Evolutionary conservation across 2,113 vertebrate species (phyloP).

Genomic region (Coryphaenoides rupestris): DNA sequence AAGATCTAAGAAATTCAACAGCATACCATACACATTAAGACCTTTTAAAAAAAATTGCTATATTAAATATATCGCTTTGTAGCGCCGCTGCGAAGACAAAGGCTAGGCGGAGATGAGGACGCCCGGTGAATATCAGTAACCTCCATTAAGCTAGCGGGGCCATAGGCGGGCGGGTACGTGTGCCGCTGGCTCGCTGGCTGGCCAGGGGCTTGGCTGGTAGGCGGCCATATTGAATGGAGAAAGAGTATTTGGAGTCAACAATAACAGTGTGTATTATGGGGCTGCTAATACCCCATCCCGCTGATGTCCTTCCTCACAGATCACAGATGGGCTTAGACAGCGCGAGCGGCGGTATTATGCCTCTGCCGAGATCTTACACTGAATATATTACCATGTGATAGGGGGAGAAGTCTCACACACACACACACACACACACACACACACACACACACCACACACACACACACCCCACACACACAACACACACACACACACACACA

Average conservation of each 20-base stretch:
- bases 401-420: conserved; percentile 61
- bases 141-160: no score
- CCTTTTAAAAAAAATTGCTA: no score
- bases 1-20: no score
- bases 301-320: conserved; percentile 63
- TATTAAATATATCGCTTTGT: no score
- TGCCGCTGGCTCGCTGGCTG: no score
- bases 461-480: conserved; percentile 63
- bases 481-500: conserved; percentile 38
- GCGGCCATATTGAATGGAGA: conserved; percentile 38
- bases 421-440: conserved; percentile 41
- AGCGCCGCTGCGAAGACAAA: no score
- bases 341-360: conserved; percentile 64
- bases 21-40: no score
- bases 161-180: no score
- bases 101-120: no score
- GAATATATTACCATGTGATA: conserved; percentile 70
- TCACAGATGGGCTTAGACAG: conserved; percentile 71
- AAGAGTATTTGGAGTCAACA: conserved; percentile 57
- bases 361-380: conserved; percentile 64
- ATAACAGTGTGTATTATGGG: conserved; percentile 62
- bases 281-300: conserved; percentile 62
- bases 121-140: no score
- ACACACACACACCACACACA: no score
- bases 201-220: conserved; percentile 14